Percentiles rank a stretch among this genome's conserved stretches.
Evolutionary conservation across 2,888 invertebrate genomes (phyloP).

Genomic region (Melanargia galathea): DNA sequence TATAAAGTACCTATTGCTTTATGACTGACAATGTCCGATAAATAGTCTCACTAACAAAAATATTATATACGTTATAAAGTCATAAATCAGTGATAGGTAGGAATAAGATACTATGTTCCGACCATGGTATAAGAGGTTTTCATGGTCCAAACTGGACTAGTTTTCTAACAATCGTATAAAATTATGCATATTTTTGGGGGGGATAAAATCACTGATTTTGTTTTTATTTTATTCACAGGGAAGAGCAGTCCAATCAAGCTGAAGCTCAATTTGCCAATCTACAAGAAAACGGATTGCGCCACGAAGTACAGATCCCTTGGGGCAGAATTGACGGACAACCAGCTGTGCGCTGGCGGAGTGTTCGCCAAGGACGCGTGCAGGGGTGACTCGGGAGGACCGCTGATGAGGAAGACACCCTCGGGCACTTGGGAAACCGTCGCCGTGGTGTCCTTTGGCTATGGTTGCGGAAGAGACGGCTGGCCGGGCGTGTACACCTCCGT

Average conservation of each 20-base stretch:
- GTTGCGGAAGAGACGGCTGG: slow-evolving; percentile 84
- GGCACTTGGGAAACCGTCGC: slow-evolving; percentile 83
- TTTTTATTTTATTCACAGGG: slow-evolving; percentile 49
- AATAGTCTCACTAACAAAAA: no score
- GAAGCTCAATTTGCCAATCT: slow-evolving; percentile 84
- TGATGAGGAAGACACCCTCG: slow-evolving; percentile 82
- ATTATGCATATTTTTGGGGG: no score
- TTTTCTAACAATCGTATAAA: no score
- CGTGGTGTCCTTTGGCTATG: slow-evolving; percentile 86
- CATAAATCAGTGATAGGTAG: no score
- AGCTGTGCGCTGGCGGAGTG: slow-evolving; percentile 88
- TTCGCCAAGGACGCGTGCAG: slow-evolving; percentile 86
- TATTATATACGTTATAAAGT: no score
- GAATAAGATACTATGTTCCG: no score
- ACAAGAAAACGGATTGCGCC: slow-evolving; percentile 77
- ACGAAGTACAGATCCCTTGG: slow-evolving; percentile 74
- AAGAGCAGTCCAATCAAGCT: slow-evolving; percentile 83
- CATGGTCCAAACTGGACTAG: no score
- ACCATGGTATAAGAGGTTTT: no score
- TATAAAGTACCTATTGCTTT: no score
- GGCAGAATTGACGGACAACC: slow-evolving; percentile 76
- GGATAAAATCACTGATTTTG: no score
- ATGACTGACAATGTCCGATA: no score
- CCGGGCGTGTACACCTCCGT: slow-evolving; percentile 87
- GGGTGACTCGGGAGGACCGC: slow-evolving; percentile 90